phyloP scores from a whole-genome alignment of 1,140 invertebrate species.

The Cydia pomonella region DNA sequence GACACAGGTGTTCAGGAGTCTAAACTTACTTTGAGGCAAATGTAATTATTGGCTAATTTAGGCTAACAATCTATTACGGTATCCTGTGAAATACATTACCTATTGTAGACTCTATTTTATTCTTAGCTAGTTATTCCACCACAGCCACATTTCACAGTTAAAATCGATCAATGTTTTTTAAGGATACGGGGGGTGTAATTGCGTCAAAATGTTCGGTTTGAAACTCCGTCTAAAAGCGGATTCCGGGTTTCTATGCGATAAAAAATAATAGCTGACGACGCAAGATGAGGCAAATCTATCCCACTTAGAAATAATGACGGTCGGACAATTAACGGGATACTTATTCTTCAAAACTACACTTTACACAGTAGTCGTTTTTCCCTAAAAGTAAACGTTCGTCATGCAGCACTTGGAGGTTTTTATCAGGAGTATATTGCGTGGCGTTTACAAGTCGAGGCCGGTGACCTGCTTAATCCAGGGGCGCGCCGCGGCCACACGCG shows the following conservation, averaged over 20 bases:
- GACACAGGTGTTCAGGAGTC: no score
- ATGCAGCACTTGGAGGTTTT: neutral
- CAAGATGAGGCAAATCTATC: neutral
- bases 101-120: no score
- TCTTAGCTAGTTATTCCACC: no score
- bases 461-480: conserved; percentile 65
- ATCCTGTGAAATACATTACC: no score
- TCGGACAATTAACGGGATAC: neutral
- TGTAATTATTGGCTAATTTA: no score
- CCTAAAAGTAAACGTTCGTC: neutral
- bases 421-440: neutral
- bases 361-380: neutral
- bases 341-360: neutral
- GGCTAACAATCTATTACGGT: no score
- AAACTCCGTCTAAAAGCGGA: neutral
- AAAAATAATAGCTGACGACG: no score
- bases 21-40: no score
- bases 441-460: conserved; percentile 42
- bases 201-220: neutral
- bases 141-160: neutral
- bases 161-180: neutral
- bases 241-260: no score
- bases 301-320: neutral
- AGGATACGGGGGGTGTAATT: neutral
- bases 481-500: conserved; percentile 52